Evolutionary conservation across 2,797 vertebrate genomes (phyloP), one percentile per base, ranked within the genome.

Genomic region (Crypturellus tataupa): DNA sequence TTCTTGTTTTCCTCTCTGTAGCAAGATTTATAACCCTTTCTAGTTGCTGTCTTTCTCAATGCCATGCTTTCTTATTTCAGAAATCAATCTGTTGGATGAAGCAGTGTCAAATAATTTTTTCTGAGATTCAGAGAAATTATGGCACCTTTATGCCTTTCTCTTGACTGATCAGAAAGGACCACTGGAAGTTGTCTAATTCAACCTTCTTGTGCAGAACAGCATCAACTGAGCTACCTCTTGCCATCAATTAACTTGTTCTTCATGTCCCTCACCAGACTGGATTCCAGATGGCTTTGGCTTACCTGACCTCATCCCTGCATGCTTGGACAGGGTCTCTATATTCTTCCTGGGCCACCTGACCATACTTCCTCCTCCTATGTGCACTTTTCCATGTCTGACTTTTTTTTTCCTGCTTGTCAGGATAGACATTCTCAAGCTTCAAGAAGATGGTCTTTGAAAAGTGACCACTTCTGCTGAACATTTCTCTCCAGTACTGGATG

Each of bases 71-170:
- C 90, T 93, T 87, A 76, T 80, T 91, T 97, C 94, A 94, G 95
- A 94, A 95, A 97, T 96, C 90, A 95, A 76, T 95, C 84, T 94
- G 40, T 69, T 94, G 76, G 68, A 80, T 96, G 89, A 95, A 97
- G 93, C 80, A 71, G 85, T 85, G 94, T 79, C 92, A 87, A 81
- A 69, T 87, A 35, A 73, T 72, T 84, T 90, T 75, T 93, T 49
- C 23, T 96, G 87, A 96, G 90, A 86, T 81, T 39, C 75, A 89
- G 89, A 84, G 92, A 95, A 95, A 94, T 76, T 91, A 92, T 46
- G 39, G 94, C 56, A 80, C 10, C 76, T 53, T 87, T 93, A 68
- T n/a, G n/a, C 40, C 18, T 78, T 87, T 92, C 91, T 79, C 77
- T 80, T 95, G 94, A 59, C 69, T 69, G 77, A 93, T 79, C 40